Percentiles rank a stretch among this genome's conserved stretches.
Evolutionary conservation across 2,888 invertebrate species (phyloP).

Genomic region (Eupsilia transversa): DNA sequence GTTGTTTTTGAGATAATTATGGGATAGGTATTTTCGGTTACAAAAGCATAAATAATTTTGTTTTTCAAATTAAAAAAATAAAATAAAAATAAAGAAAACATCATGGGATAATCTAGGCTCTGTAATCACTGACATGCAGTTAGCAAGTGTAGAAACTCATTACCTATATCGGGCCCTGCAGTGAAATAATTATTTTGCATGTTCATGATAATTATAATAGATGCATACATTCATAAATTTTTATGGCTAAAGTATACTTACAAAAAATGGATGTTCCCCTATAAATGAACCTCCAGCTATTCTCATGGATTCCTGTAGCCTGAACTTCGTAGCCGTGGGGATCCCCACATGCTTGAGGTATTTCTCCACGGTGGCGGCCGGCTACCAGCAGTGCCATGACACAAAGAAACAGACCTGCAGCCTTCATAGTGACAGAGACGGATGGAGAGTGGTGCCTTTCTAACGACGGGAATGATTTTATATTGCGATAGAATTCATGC

Average conservation of each 20-base stretch:
- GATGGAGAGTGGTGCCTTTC: neutral
- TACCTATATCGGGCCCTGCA: neutral
- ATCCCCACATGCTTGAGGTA: constrained; percentile 49
- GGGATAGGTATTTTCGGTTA: too few relatives aligned
- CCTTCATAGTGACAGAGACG: constrained; percentile 28
- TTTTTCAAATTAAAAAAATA: too few relatives aligned
- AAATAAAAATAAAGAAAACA: too few relatives aligned
- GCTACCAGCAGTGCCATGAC: constrained; percentile 23
- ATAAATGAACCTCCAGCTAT: constrained; percentile 45
- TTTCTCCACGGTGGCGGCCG: neutral
- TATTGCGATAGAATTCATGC: constrained; percentile 5
- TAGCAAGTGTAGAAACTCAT: neutral
- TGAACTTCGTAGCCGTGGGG: constrained; percentile 35
- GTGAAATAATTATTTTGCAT: neutral
- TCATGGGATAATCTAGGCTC: neutral
- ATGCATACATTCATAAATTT: neutral
- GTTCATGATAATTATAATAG: neutral
- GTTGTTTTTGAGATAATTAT: too few relatives aligned
- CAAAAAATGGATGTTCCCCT: constrained; percentile 51
- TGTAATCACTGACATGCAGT: neutral
- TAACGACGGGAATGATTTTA: constrained; percentile 10
- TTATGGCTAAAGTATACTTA: constrained; percentile 12
- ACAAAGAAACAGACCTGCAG: constrained; percentile 7
- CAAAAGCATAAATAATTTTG: too few relatives aligned
- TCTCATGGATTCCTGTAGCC: constrained; percentile 42